Conservation (phyloP, 2,888 invertebrate species). For the Cerastis rubricosa region DNA sequence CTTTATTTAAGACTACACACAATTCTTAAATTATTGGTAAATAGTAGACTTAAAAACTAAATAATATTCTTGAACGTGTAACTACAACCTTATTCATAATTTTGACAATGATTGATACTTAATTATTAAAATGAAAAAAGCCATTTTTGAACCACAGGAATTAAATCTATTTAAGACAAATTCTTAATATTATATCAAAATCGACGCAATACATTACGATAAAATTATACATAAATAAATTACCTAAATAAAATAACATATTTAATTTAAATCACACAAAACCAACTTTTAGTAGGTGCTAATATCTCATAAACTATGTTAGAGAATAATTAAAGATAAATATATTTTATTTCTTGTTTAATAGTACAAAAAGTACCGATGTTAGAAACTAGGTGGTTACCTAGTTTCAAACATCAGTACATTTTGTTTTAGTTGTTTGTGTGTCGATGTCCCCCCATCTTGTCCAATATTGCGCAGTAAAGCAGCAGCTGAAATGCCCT, state of each 20-base stretch:
- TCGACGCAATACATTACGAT: background rate
- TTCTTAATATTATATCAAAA: background rate
- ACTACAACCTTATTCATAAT: background rate
- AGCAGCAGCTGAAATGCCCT: too few relatives aligned
- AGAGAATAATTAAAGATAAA: background rate
- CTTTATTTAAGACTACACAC: background rate
- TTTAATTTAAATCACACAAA: conserved; percentile 4
- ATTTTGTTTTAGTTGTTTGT: too few relatives aligned
- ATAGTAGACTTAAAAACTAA: background rate
- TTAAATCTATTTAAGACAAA: background rate
- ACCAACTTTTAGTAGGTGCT: background rate
- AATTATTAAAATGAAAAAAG: background rate
- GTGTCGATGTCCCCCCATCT: too few relatives aligned
- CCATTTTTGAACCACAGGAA: background rate
- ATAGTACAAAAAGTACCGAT: background rate
- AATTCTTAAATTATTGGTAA: background rate
- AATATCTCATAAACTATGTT: background rate
- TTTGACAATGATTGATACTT: background rate
- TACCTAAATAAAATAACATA: background rate
- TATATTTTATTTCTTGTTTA: background rate
- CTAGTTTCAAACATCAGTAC: too few relatives aligned
- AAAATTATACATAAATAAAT: background rate
- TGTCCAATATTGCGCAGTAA: too few relatives aligned
- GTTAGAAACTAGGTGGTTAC: too few relatives aligned
- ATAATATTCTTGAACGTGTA: background rate